A percentile compares a stretch with the other conserved stretches of the same genome.
Conservation (phyloP, 2,888 invertebrate species). For the Pherbina coryleti region DNA sequence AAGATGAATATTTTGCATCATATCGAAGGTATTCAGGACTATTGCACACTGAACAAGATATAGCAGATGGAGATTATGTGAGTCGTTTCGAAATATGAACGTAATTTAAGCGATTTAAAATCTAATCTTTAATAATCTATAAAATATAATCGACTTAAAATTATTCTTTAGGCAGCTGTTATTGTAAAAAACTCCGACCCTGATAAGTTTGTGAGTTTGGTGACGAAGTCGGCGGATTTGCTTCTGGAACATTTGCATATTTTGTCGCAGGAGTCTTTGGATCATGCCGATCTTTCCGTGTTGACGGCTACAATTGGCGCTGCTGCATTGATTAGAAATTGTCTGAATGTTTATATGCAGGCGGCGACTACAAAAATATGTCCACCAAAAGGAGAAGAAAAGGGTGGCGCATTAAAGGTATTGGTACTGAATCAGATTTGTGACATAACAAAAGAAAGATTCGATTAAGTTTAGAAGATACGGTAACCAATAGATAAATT, state of each 20-base stretch:
- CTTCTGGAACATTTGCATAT: constrained; percentile 82
- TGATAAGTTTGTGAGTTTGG: constrained; percentile 79
- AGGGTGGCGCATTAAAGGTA: constrained; percentile 67
- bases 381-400: constrained; percentile 68
- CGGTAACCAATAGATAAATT: too few species aligned
- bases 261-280: constrained; percentile 84
- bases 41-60: constrained; percentile 66
- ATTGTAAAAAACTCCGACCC: constrained; percentile 84
- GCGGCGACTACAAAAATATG: constrained; percentile 65
- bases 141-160: too few species aligned
- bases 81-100: constrained; percentile 44
- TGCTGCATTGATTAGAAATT: constrained; percentile 82
- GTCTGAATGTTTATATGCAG: constrained; percentile 82
- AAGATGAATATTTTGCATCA: constrained; percentile 84
- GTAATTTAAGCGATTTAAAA: constrained; percentile 66
- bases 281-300: constrained; percentile 86
- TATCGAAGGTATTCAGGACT: constrained; percentile 78
- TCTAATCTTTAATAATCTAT: too few species aligned
- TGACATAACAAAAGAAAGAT: too few species aligned
- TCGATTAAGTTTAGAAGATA: too few species aligned
- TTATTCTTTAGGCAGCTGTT: constrained; percentile 62
- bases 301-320: constrained; percentile 86
- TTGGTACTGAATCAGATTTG: constrained; percentile 23
- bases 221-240: constrained; percentile 80
- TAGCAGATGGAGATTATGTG: constrained; percentile 60